phyloP scores from a whole-genome alignment of 30 jellyfish, hydroid and myxozoan species.

The Turritopsis dohrnii region DNA sequence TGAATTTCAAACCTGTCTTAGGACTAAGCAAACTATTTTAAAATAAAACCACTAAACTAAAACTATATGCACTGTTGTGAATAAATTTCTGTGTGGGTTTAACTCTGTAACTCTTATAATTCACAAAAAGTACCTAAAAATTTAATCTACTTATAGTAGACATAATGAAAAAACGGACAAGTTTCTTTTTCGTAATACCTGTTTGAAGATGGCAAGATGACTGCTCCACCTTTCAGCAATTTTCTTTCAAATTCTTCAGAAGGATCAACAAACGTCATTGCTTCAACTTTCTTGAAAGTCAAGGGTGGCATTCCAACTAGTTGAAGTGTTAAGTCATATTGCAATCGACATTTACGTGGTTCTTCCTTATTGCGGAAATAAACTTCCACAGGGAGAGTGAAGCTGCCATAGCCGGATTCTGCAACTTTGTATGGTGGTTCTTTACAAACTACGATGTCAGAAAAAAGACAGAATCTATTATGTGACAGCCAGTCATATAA shows the following conservation, averaged over 20 bases:
- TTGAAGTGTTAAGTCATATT: constrained; percentile 74
- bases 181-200: too few relatives aligned
- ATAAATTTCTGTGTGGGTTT: too few relatives aligned
- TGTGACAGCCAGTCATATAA: background rate
- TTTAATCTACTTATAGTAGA: too few relatives aligned
- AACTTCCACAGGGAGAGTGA: constrained; percentile 69
- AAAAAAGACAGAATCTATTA: background rate
- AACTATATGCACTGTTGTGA: too few relatives aligned
- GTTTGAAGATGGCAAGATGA: constrained; percentile 57
- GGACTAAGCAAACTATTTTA: too few relatives aligned
- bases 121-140: too few relatives aligned
- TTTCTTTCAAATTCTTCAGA: constrained; percentile 84
- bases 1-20: too few relatives aligned
- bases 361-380: constrained; percentile 91
- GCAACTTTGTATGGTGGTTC: constrained; percentile 96
- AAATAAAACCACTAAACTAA: too few relatives aligned
- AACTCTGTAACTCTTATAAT: too few relatives aligned
- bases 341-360: constrained; percentile 80
- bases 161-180: too few relatives aligned
- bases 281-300: constrained; percentile 82
- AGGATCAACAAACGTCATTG: constrained; percentile 75
- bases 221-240: constrained; percentile 90
- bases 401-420: constrained; percentile 96
- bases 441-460: constrained; percentile 52
- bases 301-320: constrained; percentile 95